These are phyloP conservation scores for Eupithecia tripunctaria DNA, from an alignment of 2,888 invertebrate genomes.

Conservation along the genomic window DNA sequence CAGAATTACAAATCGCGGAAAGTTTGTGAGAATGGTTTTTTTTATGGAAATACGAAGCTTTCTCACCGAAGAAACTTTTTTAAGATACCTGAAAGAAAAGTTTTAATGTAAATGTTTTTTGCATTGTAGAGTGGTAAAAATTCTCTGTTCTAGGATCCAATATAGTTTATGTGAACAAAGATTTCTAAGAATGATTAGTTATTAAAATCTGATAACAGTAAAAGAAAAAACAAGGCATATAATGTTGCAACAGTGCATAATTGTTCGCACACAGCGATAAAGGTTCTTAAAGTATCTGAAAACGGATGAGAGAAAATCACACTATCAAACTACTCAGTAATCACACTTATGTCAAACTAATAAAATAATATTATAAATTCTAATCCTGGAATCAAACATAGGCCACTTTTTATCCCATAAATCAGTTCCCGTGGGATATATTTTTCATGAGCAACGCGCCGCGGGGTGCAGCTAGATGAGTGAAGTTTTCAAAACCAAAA, in stretches of 20 bases:
- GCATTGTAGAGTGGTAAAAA: neutral
- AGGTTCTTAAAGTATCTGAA: neutral
- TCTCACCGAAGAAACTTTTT: neutral
- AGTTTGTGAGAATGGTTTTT: conserved; percentile 12
- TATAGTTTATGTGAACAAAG: neutral
- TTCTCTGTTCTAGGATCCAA: neutral
- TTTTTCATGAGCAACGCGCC: too few relatives aligned
- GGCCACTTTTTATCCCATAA: too few relatives aligned
- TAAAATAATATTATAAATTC: too few relatives aligned
- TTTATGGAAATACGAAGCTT: neutral
- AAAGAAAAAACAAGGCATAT: neutral
- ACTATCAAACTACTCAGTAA: too few relatives aligned
- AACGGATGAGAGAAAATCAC: too few relatives aligned
- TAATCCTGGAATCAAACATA: too few relatives aligned
- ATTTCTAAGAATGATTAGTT: neutral
- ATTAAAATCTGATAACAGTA: neutral
- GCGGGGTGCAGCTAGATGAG: too few relatives aligned
- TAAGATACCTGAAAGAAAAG: neutral
- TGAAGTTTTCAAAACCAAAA: neutral
- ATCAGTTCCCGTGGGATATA: too few relatives aligned
- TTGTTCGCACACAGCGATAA: neutral
- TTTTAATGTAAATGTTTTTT: neutral
- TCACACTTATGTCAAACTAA: too few relatives aligned
- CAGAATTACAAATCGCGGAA: conserved; percentile 24
- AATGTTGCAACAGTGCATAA: neutral